Base-by-base conservation (phyloP, 2,888 invertebrate genomes). In the Drosophila kuntzei region DNA sequence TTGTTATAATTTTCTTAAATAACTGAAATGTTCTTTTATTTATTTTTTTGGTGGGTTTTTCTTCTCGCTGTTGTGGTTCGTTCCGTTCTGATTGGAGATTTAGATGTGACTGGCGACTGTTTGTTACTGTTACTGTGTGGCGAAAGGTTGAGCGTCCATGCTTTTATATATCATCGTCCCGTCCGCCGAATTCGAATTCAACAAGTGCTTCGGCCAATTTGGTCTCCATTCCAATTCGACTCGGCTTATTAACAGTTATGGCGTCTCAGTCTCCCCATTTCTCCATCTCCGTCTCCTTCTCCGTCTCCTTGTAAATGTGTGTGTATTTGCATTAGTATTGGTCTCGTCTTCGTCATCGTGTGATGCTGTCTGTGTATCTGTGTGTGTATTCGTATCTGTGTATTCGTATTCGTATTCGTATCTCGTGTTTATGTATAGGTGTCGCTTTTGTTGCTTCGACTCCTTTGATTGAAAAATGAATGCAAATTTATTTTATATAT, bases 111-210 rank as follows among this genome's bases (percentile, higher is more conserved):
- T 79, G 76, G 54, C 64, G 82, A 74, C 85, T 79, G 69, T 66
- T 53, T 43, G 43, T 20, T 27, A 27, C 27, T 44, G 69, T 73
- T 22, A 86, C 84, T 86, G 82, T 86, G 74, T 69, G 81, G 65
- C 84, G 54, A 80, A 83, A 80, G 79, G 75, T 81, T 84, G 75
- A 77, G 75, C 84, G 71, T 79, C 75, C 76, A 75, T 71, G 80
- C 87, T 79, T 80, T 85, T 85, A 85, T 87, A 85, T 82, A n/a
- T n/a, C n/a, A n/a, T n/a, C n/a, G n/a, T n/a, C n/a, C n/a, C 66
- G 68, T 67, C 54, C 39, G 53, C 77, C 80, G 78, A 79, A 82
- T 63, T 80, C 79, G 78, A 79, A 82, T 63, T 78, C 79, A 76
- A 77, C 80, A 80, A 80, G 80, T 82, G 69, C 18, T 11, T 44